phyloP scores from a whole-genome alignment of 2,797 vertebrate genomes.

The Toxotes lorentzi region DNA sequence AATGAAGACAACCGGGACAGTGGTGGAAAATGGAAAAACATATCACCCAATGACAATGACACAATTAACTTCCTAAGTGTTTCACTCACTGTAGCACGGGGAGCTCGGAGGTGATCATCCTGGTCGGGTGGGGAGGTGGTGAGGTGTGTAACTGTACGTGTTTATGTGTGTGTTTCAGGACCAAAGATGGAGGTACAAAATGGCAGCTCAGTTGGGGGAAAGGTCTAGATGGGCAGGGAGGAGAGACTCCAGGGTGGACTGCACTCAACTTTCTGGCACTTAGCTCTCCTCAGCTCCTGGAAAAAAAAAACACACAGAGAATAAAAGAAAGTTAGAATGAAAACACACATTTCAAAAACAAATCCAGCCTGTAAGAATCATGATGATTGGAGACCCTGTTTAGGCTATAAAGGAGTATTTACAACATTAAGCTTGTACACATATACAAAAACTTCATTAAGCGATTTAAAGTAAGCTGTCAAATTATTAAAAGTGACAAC shows the following conservation, averaged over 20 bases:
- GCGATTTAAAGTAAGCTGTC: neutral
- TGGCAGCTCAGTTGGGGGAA: constrained; percentile 33
- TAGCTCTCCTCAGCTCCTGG: constrained; percentile 70
- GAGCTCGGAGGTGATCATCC: constrained; percentile 99
- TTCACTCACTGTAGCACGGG: constrained; percentile 96
- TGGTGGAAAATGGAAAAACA: neutral
- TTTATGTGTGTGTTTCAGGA: constrained; percentile 30
- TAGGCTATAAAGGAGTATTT: too few species aligned
- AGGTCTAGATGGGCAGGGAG: constrained; percentile 53
- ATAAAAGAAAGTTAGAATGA: neutral
- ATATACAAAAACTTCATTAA: neutral
- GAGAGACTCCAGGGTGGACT: constrained; percentile 62
- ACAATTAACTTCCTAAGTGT: neutral
- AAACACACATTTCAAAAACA: neutral
- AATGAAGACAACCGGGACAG: neutral
- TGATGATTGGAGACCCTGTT: too few species aligned
- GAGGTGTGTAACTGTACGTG: constrained; percentile 23
- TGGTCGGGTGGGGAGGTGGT: constrained; percentile 55
- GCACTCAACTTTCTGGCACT: constrained; percentile 56
- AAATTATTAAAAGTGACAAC: neutral
- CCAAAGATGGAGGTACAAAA: constrained; percentile 25
- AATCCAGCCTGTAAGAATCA: neutral
- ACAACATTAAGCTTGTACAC: neutral
- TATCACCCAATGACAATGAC: neutral
- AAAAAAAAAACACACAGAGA: neutral